Conservation (phyloP, 2,797 vertebrate species). For the Lindbergichthys nudifrons region DNA sequence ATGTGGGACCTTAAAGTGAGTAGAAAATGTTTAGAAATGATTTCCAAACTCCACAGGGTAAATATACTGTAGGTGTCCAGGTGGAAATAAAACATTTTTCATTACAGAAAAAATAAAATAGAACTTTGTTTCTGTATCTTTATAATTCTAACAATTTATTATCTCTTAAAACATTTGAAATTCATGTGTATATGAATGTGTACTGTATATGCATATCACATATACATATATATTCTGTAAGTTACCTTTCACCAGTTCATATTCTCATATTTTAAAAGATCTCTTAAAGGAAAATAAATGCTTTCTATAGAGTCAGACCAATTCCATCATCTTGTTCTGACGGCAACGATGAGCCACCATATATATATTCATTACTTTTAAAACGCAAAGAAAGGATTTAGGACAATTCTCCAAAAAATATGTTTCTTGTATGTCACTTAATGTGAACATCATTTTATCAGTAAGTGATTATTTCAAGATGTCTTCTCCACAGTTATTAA, state of each 20-base stretch:
- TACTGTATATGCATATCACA: slow-evolving; percentile 84
- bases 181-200: slow-evolving; percentile 85
- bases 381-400: slow-evolving; percentile 42
- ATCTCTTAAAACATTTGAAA: slow-evolving; percentile 89
- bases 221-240: slow-evolving; percentile 87
- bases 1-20: neutral
- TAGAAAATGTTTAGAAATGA: neutral
- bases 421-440: slow-evolving; percentile 16
- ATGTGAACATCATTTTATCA: slow-evolving; percentile 10
- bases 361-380: neutral
- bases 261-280: slow-evolving; percentile 78
- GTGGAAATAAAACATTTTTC: neutral
- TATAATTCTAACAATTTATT: slow-evolving; percentile 88
- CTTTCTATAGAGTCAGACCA: slow-evolving; percentile 82
- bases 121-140: slow-evolving; percentile 83
- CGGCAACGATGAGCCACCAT: neutral
- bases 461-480: slow-evolving; percentile 22
- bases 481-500: slow-evolving; percentile 26
- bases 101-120: slow-evolving; percentile 47
- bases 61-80: too few species aligned
- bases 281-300: slow-evolving; percentile 79
- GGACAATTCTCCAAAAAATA: slow-evolving; percentile 10
- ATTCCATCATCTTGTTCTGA: slow-evolving; percentile 46
- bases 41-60: neutral
- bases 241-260: slow-evolving; percentile 82